Evolutionary conservation across 64 coral and sea anemone species (phyloP), one percentile per base, ranked within the genome.

Genomic region (Acropora yongei): DNA sequence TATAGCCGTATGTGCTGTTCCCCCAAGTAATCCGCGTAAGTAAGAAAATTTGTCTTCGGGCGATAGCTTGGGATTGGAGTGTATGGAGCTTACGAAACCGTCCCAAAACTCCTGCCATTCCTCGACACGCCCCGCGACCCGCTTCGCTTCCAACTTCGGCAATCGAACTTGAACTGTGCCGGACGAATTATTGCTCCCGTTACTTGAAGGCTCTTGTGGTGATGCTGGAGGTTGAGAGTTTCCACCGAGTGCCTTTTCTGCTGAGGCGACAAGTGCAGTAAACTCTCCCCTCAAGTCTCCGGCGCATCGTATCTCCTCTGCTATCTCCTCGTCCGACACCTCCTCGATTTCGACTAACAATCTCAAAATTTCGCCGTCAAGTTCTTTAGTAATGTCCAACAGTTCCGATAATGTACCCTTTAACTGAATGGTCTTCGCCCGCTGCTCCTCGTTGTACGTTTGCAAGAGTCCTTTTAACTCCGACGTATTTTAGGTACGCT

Each of bases 61-160:
- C 10, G 73, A 76, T 42, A 43, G 40, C 20, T 20, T 12, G 8
- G 73, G 43, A 76, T 76, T 42, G 8, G 73, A 1, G 73, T 76
- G 73, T 8, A 76, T 43, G 20, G 73, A 1, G 10, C 73, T 76
- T 7, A 44, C 73, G 41, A 6, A 44, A 44, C 73, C 11, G 40
- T 76, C 73, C 73, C 39, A 76, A 12, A 76, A 76, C 10, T 76
- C 73, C 11, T 76, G 73, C 73, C 73, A 76, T 11, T 76, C 73
- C 40, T 76, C 73, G 30, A 76, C 45, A 2, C 41, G 43, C 6
- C 73, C 73, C 11, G 39, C 0, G 45, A 76, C 43, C 40, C 40
- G 4, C 6, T 76, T 76, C 3, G 42, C 3, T 13, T 76, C 73
- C 41, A 76, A 43, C 10, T 76, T 76, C 45, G 73, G 73, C 1